phyloP scores from a whole-genome alignment of 2,888 invertebrate genomes.

The Cheilosia vernalis region DNA sequence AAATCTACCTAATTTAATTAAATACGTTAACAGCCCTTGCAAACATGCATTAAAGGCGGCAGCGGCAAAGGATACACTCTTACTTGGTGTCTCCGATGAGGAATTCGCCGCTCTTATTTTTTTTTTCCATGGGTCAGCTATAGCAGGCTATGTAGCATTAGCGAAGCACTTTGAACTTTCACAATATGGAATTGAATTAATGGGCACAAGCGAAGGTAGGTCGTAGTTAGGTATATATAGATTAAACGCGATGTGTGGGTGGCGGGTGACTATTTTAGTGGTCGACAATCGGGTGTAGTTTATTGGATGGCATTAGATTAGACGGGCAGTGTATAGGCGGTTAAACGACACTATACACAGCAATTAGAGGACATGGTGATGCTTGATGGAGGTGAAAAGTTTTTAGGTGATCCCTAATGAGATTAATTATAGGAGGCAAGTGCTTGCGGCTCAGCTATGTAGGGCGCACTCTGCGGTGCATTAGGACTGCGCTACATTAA shows the following conservation, averaged over 20 bases:
- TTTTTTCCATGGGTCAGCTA: conserved; percentile 4
- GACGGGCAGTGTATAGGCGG: conserved; percentile 33
- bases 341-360: conserved; percentile 40
- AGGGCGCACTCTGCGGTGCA: too few species aligned
- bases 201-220: conserved; percentile 30
- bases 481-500: too few species aligned
- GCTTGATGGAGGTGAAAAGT: conserved; percentile 15
- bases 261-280: conserved; percentile 4
- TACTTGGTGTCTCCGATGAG: conserved; percentile 1
- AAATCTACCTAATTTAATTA: conserved; percentile 65
- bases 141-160: neutral
- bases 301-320: conserved; percentile 56
- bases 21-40: conserved; percentile 47
- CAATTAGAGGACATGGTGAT: conserved; percentile 34
- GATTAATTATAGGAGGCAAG: conserved; percentile 34
- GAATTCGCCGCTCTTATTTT: neutral
- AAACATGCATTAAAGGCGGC: conserved; percentile 41
- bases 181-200: conserved; percentile 50
- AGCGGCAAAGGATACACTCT: conserved; percentile 1
- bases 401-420: conserved; percentile 30
- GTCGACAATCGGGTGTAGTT: conserved; percentile 42
- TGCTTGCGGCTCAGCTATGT: neutral
- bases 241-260: neutral
- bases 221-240: neutral
- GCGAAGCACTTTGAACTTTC: conserved; percentile 51